A percentile compares a stretch with the other conserved stretches of the same genome.
Conservation (phyloP, 2,888 invertebrate genomes). For the Andricus curvator region DNA sequence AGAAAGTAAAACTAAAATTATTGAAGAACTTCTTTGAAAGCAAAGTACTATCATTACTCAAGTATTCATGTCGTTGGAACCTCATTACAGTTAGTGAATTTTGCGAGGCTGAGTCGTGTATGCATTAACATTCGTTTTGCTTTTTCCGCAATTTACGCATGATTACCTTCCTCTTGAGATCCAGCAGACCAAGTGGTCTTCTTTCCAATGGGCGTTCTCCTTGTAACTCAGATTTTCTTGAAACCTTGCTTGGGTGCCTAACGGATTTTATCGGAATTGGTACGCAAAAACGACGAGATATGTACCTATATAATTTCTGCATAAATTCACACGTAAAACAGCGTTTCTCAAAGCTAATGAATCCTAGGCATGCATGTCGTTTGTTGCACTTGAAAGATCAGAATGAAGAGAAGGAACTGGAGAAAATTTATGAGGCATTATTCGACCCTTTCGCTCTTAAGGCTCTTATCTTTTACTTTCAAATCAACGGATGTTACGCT, state of each 20-base stretch:
- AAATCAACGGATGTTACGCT: background rate
- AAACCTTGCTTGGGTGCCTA: slow-evolving; percentile 14
- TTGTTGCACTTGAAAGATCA: slow-evolving; percentile 2
- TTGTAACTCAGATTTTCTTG: slow-evolving; percentile 31
- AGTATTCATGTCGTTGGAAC: slow-evolving; percentile 11
- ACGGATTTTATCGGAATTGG: slow-evolving; percentile 29
- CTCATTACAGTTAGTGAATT: slow-evolving; percentile 15
- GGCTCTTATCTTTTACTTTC: background rate
- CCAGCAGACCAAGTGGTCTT: slow-evolving; percentile 24
- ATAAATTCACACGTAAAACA: slow-evolving; percentile 2
- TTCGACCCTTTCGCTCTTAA: slow-evolving; percentile 11
- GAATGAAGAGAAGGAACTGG: background rate
- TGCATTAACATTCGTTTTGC: slow-evolving; percentile 18
- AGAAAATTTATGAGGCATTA: slow-evolving; percentile 8
- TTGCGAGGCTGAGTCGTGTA: background rate
- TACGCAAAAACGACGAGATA: slow-evolving; percentile 6
- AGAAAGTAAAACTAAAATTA: slow-evolving; percentile 30
- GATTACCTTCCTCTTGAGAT: slow-evolving; percentile 22
- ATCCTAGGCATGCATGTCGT: background rate
- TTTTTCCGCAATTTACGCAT: slow-evolving; percentile 22
- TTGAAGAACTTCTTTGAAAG: background rate
- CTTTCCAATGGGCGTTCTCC: slow-evolving; percentile 19
- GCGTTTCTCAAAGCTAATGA: slow-evolving; percentile 3
- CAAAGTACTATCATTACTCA: slow-evolving; percentile 27
- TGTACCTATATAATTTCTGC: slow-evolving; percentile 16